phyloP scores from a whole-genome alignment of 1,140 invertebrate species.

The Melipona quadrifasciata region DNA sequence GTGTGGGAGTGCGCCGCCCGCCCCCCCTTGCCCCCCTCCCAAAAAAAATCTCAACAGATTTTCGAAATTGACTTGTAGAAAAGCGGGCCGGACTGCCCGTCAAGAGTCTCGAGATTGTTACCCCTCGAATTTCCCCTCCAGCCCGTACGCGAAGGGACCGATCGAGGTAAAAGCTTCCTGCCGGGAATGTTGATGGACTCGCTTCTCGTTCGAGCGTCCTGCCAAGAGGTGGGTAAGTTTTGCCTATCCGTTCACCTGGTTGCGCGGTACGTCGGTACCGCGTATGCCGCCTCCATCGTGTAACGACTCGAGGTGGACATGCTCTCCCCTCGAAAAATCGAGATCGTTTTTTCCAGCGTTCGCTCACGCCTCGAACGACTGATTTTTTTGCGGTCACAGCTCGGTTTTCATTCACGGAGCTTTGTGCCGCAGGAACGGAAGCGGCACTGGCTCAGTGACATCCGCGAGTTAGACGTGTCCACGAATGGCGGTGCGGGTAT shows the following conservation, averaged over 20 bases:
- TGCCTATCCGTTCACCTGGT: constrained; percentile 41
- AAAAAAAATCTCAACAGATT: not conserved
- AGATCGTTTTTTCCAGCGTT: not conserved
- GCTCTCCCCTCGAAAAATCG: not conserved
- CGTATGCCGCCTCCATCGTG: not conserved
- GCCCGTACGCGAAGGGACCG: constrained; percentile 15
- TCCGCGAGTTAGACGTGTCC: constrained; percentile 48
- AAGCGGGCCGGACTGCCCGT: too few relatives aligned
- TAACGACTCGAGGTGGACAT: not conserved
- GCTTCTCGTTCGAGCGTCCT: constrained; percentile 73
- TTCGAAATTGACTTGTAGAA: not conserved
- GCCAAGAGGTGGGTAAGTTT: constrained; percentile 80
- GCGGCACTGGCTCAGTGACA: constrained; percentile 41
- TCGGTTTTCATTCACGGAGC: too few relatives aligned
- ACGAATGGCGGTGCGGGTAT: constrained; percentile 68
- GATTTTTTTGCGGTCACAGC: not conserved
- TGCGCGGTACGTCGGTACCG: not conserved
- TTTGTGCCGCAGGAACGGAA: not conserved
- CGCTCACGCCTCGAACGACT: not conserved
- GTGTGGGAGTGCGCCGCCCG: constrained; percentile 28
- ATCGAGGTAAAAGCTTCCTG: constrained; percentile 59
- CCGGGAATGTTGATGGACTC: constrained; percentile 79
- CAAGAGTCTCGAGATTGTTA: not conserved
- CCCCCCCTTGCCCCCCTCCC: too few relatives aligned
- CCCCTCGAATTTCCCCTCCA: not conserved